Base-by-base conservation (phyloP, 1,140 invertebrate species). In the Drosophila nigrodunni region DNA sequence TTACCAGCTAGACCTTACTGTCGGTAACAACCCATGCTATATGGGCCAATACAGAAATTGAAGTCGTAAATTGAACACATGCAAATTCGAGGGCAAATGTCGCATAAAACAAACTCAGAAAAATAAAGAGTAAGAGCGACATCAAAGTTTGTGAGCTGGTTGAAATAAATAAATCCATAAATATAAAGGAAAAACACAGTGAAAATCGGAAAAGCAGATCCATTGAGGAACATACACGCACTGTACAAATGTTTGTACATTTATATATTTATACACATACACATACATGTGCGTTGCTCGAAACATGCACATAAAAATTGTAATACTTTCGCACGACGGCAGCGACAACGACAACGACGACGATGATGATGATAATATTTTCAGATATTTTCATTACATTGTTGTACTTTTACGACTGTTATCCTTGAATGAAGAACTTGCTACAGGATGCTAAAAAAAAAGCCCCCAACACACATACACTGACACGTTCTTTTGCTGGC, bases 351-450 rank as follows among this genome's bases (percentile, higher is more conserved):
- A 74, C 35, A 37, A 52, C 44, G 39, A 46, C 18, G 65, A 71
- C 18, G 62, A 80, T 68, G 68, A 80, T 82, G 80, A 88, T 88
- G 83, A 88, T 88, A 76, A 88, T 89, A 88, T 88, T 88, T 85
- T 89, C 67, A 76, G 82, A 91, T 91, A 91, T 91, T 89, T 89
- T 85, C 81, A 89, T 89, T 76, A 89, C 85, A 89, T 89, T 89
- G 86, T 89, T 89, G 86, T 89, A 82, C 81, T 89, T 89, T 89
- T 85, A 89, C 85, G 85, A 89, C 86, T 85, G 86, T 81, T 89
- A 89, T 89, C 85, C 85, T 89, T 89, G 85, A 89, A 71, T 89
- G 85, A 89, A 89, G 86, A 90, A 89, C 86, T 90, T 81, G 80
- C 85, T 68, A 90, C 86, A 89, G 85, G 85, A 89, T 89, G 86